Evolutionary conservation across 2,888 invertebrate species (phyloP), one percentile per base, ranked within the genome.

Genomic region (Phortica magna): DNA sequence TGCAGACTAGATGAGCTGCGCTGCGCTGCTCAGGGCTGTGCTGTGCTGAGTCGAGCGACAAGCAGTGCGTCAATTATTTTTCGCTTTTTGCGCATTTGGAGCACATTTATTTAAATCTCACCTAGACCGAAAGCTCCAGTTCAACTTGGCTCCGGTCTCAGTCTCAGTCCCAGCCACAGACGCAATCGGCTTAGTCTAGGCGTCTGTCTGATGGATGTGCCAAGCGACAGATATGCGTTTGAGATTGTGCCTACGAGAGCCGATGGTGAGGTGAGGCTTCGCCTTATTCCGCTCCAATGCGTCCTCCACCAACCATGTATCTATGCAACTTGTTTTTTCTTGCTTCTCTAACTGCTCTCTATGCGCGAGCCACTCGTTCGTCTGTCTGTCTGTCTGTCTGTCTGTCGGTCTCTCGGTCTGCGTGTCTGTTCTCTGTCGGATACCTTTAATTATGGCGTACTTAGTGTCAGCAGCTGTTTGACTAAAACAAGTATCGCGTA

Each of bases 51-150:
- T 70, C 14, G 43, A 41, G 41, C 42, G 70, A 43, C 22, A 53
- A 74, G 79, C 81, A 82, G 80, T 78, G 84, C 87, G 83, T 88
- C 88, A 87, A 87, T 87, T 88, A 87, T 85, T 85, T 88, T 85
- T 83, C 88, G 88, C 87, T 83, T 84, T 87, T 87, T 87, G 87
- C 83, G 84, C 88, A 87, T 88, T 87, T 87, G 88, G 88, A 87
- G 85, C 87, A 88, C 86, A 88, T 88, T 88, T 84, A 85, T 88
- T 87, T 88, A 83, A 88, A 88, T 88, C 88, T 88, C 88, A 88
- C 88, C 85, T 88, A 65, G 73, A 31, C 61, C 61, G 17, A 61
- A 12, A 19, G n/a, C 61, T 61, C 61, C 19, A 61, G 6, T 22
- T 19, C 61, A 22, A 9, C 22, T 12, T 22, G 55, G 14, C 73